These are phyloP conservation scores for Scaptomyza hsui DNA, from an alignment of 1,140 invertebrate species.

Conservation along the genomic window DNA sequence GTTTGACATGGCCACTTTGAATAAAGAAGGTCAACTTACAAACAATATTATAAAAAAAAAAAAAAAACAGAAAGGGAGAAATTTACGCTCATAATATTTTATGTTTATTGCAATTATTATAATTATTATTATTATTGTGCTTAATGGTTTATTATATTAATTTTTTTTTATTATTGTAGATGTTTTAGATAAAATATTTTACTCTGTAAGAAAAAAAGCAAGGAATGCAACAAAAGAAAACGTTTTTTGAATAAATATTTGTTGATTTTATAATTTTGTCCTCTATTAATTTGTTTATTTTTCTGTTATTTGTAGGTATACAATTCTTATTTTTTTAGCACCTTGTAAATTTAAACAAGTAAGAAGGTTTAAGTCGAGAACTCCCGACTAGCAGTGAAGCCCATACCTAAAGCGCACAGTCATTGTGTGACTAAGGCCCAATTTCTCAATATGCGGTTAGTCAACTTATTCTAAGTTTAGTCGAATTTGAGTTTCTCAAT, in stretches of 20 bases:
- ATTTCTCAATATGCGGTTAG: no score
- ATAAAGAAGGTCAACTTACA: constrained; percentile 41
- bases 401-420: no score
- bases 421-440: no score
- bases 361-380: no score
- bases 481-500: no score
- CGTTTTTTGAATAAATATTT: constrained; percentile 65
- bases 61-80: constrained; percentile 8
- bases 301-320: constrained; percentile 5
- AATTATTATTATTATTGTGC: constrained; percentile 23
- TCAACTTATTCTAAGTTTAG: no score
- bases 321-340: constrained; percentile 14
- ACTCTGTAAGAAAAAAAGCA: constrained; percentile 9
- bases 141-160: constrained; percentile 56
- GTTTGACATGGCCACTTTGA: constrained; percentile 61
- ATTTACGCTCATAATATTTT: constrained; percentile 41
- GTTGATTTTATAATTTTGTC: constrained; percentile 66
- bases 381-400: no score
- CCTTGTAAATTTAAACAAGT: no score
- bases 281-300: constrained; percentile 13
- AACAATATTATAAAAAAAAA: constrained; percentile 11
- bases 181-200: constrained; percentile 38
- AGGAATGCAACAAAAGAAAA: constrained; percentile 23
- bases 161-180: constrained; percentile 55
- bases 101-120: constrained; percentile 51